A percentile compares a stretch with the other conserved stretches of the same genome.
phyloP scores from a whole-genome alignment of 2,113 vertebrate species.

The Neogobius melanostomus region DNA sequence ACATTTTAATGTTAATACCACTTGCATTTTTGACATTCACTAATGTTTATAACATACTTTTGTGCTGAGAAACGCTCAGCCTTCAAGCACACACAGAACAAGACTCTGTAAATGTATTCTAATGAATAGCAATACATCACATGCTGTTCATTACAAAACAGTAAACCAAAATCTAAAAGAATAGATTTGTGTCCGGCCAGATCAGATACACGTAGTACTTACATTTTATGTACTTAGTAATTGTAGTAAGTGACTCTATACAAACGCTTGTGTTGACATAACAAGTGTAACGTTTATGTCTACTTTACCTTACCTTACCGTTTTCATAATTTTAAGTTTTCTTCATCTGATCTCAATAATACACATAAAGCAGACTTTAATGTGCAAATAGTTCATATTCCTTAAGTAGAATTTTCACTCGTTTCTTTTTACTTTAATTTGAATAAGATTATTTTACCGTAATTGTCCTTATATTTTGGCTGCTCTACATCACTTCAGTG shows the following conservation, averaged over 20 bases:
- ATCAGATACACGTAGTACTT: background rate
- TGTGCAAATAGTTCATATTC: no score
- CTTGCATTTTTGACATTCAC: conserved; percentile 4
- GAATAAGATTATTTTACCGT: no score
- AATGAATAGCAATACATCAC: conserved; percentile 38
- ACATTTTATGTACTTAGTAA: background rate
- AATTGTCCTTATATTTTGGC: no score
- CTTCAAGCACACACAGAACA: conserved; percentile 13
- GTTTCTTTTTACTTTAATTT: no score
- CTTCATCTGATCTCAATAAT: no score
- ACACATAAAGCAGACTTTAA: no score
- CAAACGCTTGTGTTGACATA: no score
- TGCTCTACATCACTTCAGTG: no score
- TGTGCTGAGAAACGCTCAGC: background rate
- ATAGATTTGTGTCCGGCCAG: conserved; percentile 5
- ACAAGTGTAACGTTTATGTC: no score
- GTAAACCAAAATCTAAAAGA: background rate
- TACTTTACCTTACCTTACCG: no score
- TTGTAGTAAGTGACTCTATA: background rate
- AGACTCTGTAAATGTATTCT: conserved; percentile 38
- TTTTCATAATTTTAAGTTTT: no score
- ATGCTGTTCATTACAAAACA: conserved; percentile 20
- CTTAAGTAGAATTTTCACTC: no score
- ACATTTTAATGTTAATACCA: conserved; percentile 16
- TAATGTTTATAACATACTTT: background rate